phyloP scores from a whole-genome alignment of 2,797 vertebrate species.

The Cygnus olor region DNA sequence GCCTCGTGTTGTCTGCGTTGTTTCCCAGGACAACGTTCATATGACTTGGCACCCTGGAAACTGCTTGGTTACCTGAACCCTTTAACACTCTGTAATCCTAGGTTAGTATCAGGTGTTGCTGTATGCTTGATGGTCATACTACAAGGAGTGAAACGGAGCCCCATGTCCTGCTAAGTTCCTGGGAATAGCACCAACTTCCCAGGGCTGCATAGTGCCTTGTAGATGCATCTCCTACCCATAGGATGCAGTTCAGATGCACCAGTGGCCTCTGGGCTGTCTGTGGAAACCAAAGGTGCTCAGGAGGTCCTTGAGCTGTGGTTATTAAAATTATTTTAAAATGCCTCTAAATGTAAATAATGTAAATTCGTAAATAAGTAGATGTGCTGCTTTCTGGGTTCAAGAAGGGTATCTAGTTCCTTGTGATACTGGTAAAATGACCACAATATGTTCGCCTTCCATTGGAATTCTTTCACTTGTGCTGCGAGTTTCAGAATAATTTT shows the following conservation, averaged over 20 bases:
- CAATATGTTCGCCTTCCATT: neutral
- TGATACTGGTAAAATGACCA: neutral
- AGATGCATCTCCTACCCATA: neutral
- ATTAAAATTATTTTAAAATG: neutral
- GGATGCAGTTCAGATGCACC: neutral
- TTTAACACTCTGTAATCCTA: neutral
- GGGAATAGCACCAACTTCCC: neutral
- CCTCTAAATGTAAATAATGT: neutral
- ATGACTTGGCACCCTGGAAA: neutral
- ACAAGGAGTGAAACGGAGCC: neutral
- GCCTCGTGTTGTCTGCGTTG: fast-evolving
- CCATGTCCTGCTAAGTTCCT: neutral
- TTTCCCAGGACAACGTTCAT: neutral
- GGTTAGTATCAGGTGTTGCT: neutral
- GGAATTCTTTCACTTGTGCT: neutral
- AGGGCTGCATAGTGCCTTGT: neutral
- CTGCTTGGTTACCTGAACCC: neutral
- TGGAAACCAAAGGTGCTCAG: neutral
- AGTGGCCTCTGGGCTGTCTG: neutral
- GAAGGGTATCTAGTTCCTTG: neutral
- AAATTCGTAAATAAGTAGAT: neutral
- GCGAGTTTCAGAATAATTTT: neutral
- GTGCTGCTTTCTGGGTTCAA: neutral
- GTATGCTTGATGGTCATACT: neutral
- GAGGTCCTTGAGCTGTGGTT: neutral